Evolutionary conservation across 2,797 vertebrate species (phyloP).

Genomic region (Gallinago nigripennis): DNA sequence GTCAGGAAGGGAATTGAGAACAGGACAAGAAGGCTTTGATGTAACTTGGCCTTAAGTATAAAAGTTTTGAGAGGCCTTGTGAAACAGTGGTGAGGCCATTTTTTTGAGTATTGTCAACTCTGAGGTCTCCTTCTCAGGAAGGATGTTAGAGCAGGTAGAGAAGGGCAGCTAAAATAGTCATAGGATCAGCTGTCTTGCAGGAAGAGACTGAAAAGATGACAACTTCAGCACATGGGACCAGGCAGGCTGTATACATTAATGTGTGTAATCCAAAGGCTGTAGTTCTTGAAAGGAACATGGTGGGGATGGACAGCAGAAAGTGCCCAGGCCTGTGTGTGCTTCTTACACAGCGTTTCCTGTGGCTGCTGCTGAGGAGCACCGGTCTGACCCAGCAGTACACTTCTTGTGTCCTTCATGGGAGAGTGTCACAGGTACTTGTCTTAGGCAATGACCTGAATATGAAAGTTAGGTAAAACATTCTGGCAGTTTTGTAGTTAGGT

Average conservation of each 20-base stretch:
- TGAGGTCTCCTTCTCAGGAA: neutral
- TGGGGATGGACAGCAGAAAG: neutral
- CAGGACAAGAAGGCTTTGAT: neutral
- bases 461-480: neutral
- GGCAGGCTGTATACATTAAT: neutral
- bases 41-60: neutral
- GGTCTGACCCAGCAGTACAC: neutral
- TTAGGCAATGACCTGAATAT: neutral
- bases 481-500: neutral
- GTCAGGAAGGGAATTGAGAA: neutral
- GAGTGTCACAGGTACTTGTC: neutral
- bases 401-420: neutral
- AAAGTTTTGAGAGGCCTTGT: neutral
- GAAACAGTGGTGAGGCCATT: neutral
- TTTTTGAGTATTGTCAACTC: neutral
- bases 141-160: neutral
- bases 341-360: neutral
- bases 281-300: neutral
- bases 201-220: neutral
- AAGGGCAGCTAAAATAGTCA: neutral
- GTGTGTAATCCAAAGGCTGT: rapidly evolving
- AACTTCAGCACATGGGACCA: neutral
- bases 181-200: neutral
- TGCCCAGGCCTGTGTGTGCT: neutral
- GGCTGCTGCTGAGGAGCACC: neutral